Percentiles rank a stretch among this genome's conserved stretches.
These are phyloP conservation scores for Sarcophaga subvicina DNA, from an alignment of 2,888 invertebrate species.

Conservation along the genomic window DNA sequence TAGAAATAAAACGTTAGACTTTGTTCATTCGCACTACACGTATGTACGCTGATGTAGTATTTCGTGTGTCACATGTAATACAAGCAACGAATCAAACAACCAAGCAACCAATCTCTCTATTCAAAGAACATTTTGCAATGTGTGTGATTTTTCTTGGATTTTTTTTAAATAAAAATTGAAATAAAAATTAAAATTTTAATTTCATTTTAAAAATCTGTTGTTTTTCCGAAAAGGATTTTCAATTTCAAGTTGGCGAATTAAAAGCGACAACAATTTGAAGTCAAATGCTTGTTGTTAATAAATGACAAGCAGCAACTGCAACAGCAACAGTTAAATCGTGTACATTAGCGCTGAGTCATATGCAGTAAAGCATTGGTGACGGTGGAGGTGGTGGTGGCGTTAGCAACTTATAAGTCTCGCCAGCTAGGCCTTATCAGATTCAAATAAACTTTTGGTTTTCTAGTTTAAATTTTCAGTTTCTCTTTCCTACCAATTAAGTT, in stretches of 20 bases:
- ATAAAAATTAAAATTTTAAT: not conserved
- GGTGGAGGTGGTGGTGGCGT: not conserved
- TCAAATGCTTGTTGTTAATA: conserved; percentile 49
- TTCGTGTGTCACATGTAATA: not conserved
- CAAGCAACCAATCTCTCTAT: conserved; percentile 14
- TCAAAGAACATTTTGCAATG: conserved; percentile 41
- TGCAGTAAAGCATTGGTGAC: not conserved
- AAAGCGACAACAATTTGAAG: conserved; percentile 43
- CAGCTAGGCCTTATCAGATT: conserved; percentile 42
- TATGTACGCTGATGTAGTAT: not conserved
- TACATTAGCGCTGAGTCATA: conserved; percentile 42
- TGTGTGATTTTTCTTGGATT: not conserved
- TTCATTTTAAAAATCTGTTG: not conserved
- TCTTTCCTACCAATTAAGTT: conserved; percentile 57
- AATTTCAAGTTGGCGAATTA: conserved; percentile 45
- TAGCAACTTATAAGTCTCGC: conserved; percentile 35
- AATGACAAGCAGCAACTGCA: conserved; percentile 58
- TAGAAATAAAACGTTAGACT: not conserved
- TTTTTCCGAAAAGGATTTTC: conserved; percentile 48
- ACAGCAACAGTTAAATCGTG: conserved; percentile 55
- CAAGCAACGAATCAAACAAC: not conserved
- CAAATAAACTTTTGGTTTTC: conserved; percentile 19
- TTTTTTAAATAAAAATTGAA: not conserved
- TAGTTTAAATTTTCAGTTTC: conserved; percentile 22
- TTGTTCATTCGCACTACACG: not conserved